These are phyloP conservation scores for Lochmaea capreae DNA, from an alignment of 2,888 invertebrate genomes.

Conservation along the genomic window DNA sequence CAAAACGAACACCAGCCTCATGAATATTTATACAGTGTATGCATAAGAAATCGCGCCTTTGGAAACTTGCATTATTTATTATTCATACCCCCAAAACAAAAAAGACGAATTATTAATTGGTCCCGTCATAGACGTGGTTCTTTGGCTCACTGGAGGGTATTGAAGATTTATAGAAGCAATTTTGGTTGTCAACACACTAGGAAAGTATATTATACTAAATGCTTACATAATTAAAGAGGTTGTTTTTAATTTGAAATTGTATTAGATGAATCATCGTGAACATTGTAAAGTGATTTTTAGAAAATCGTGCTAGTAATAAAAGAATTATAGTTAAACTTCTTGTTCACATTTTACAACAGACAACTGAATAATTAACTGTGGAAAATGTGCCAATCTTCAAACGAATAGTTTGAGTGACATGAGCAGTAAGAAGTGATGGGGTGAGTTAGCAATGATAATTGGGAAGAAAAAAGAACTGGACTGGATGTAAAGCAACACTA, in stretches of 20 bases:
- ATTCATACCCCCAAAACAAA: constrained; percentile 45
- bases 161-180: constrained; percentile 14
- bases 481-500: too few species aligned
- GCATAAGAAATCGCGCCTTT: constrained; percentile 62
- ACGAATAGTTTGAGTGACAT: too few species aligned
- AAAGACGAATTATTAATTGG: constrained; percentile 54
- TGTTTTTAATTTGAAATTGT: neutral
- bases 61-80: constrained; percentile 57
- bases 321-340: neutral
- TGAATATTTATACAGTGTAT: constrained; percentile 63
- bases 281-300: too few species aligned
- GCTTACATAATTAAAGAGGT: constrained; percentile 8
- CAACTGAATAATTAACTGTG: too few species aligned
- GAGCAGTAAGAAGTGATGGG: too few species aligned
- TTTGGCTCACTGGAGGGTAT: constrained; percentile 12
- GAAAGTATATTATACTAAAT: neutral
- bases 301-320: constrained; percentile 24
- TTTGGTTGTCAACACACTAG: constrained; percentile 2
- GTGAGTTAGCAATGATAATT: too few species aligned
- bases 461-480: too few species aligned
- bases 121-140: constrained; percentile 42
- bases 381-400: too few species aligned
- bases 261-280: neutral
- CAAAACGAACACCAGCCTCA: constrained; percentile 58
- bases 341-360: too few species aligned